These are phyloP conservation scores for Crocallis elinguaria DNA, from an alignment of 2,888 invertebrate genomes.

Conservation along the genomic window DNA sequence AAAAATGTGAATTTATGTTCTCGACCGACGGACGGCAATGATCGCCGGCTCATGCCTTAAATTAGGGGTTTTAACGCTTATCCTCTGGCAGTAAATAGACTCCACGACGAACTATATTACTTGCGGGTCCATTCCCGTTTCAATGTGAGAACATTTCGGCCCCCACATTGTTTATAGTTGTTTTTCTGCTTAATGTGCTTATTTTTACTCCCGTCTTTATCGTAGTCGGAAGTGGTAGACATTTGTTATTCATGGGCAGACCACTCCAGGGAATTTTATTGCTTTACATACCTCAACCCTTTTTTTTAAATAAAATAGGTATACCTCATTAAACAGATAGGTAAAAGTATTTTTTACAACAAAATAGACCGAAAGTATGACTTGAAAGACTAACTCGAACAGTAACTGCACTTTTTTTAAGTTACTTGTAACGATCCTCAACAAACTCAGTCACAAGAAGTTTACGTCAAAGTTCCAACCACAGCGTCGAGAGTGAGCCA, in stretches of 20 bases:
- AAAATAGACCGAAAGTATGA: conserved; percentile 1
- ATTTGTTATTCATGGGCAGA: conserved; percentile 37
- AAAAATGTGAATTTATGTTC: conserved; percentile 82
- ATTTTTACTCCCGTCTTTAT: conserved; percentile 43
- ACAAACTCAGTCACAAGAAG: conserved; percentile 32
- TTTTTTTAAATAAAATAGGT: conserved; percentile 28
- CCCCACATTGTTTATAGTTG: conserved; percentile 62
- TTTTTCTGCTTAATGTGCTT: conserved; percentile 55
- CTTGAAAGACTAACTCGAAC: conserved; percentile 27
- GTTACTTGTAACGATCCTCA: conserved; percentile 30
- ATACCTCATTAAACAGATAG: conserved; percentile 3
- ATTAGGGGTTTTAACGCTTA: conserved; percentile 81
- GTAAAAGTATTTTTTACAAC: not conserved
- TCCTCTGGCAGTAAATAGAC: conserved; percentile 78
- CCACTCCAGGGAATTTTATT: conserved; percentile 30
- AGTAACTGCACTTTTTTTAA: conserved; percentile 31
- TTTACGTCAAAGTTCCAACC: conserved; percentile 52
- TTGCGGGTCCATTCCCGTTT: conserved; percentile 57
- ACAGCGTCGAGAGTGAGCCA: conserved; percentile 43
- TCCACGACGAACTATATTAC: conserved; percentile 70
- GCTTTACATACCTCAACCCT: conserved; percentile 31
- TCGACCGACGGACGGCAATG: conserved; percentile 74
- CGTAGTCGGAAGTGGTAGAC: conserved; percentile 32
- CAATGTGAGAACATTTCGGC: conserved; percentile 50
- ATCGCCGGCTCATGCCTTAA: conserved; percentile 80